These are phyloP conservation scores for Limosa lapponica DNA, from an alignment of 2,797 vertebrate genomes.

Conservation along the genomic window DNA sequence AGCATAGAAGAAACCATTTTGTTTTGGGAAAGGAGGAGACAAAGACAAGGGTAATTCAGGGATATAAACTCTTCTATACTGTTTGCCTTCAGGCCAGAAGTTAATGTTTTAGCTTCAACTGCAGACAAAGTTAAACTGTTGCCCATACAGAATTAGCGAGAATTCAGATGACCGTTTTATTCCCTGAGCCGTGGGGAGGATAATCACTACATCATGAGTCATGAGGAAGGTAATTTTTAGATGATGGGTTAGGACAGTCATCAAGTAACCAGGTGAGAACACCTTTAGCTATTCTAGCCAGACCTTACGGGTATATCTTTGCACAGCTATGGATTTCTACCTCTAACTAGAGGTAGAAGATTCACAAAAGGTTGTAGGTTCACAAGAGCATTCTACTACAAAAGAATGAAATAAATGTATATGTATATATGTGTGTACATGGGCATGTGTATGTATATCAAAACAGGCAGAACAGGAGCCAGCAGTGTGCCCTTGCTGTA, in stretches of 20 bases:
- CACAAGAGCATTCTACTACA: background rate
- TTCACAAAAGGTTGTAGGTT: no score
- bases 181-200: background rate
- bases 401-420: background rate
- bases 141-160: background rate
- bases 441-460: background rate
- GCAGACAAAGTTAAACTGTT: background rate
- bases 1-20: background rate
- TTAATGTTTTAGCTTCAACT: background rate
- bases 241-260: background rate
- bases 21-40: background rate
- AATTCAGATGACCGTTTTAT: background rate
- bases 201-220: background rate
- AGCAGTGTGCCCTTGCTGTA: background rate
- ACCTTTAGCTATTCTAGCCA: background rate
- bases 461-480: background rate
- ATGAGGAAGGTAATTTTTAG: background rate
- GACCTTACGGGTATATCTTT: background rate
- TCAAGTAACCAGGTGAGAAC: background rate
- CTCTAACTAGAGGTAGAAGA: background rate
- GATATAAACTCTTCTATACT: background rate
- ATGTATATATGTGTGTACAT: background rate
- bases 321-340: background rate
- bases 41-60: background rate
- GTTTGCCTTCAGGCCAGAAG: background rate